A percentile compares a stretch with the other conserved stretches of the same genome.
These are phyloP conservation scores for Zaprionus capensis DNA, from an alignment of 1,140 invertebrate genomes.

Conservation along the genomic window DNA sequence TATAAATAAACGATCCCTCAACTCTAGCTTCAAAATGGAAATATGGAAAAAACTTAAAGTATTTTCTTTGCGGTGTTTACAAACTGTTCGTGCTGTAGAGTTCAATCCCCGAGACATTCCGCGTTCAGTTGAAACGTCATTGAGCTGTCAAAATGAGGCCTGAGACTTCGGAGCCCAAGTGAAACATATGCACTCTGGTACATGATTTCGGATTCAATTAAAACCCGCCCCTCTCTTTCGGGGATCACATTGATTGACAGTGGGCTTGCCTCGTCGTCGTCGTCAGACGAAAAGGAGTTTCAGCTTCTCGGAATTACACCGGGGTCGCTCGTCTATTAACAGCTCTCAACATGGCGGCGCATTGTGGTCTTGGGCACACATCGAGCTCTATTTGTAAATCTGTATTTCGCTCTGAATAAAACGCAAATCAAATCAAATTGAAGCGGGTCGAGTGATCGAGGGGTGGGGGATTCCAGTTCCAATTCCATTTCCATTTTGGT, in stretches of 20 bases:
- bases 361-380: slow-evolving; percentile 37
- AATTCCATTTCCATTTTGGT: slow-evolving; percentile 18
- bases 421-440: slow-evolving; percentile 59
- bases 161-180: slow-evolving; percentile 5
- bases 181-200: slow-evolving; percentile 4
- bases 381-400: slow-evolving; percentile 2
- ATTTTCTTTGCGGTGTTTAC: slow-evolving; percentile 5
- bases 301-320: slow-evolving; percentile 31
- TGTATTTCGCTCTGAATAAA: slow-evolving; percentile 9
- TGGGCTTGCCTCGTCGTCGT: slow-evolving; percentile 30
- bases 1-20: slow-evolving; percentile 2
- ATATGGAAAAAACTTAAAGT: slow-evolving; percentile 7
- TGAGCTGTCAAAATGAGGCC: slow-evolving; percentile 62
- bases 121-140: slow-evolving; percentile 48
- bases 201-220: slow-evolving; percentile 72
- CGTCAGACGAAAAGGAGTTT: slow-evolving; percentile 22
- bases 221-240: slow-evolving; percentile 42
- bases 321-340: slow-evolving; percentile 51
- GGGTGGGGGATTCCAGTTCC: slow-evolving; percentile 8
- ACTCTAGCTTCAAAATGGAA: background rate
- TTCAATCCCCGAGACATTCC: slow-evolving; percentile 27
- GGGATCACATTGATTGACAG: slow-evolving; percentile 68
- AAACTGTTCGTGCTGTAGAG: slow-evolving; percentile 7
- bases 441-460: slow-evolving; percentile 1
- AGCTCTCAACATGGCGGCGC: slow-evolving; percentile 50